Evolutionary conservation across 2,888 invertebrate genomes (phyloP).

Genomic region (Torymus texanus): DNA sequence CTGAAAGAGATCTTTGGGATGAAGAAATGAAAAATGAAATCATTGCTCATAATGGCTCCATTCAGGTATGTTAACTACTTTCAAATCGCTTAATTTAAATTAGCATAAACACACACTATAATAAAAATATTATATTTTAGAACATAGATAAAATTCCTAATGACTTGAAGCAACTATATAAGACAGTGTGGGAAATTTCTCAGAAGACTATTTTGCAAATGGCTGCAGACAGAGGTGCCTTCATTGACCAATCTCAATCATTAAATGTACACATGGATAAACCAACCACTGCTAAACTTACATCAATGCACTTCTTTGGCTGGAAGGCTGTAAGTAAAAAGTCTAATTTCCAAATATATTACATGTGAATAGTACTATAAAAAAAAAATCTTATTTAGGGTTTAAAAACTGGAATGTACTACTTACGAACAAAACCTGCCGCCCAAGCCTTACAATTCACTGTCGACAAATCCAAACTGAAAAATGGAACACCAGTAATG

Average conservation of each 20-base stretch:
- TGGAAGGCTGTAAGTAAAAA: constrained; percentile 85
- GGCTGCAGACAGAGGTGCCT: constrained; percentile 98
- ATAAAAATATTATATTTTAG: constrained; percentile 71
- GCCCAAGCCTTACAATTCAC: constrained; percentile 98
- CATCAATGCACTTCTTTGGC: constrained; percentile 98
- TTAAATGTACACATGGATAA: constrained; percentile 98
- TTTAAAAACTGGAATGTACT: constrained; percentile 52
- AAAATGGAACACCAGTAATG: constrained; percentile 62
- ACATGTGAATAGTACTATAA: background rate
- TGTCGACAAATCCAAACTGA: constrained; percentile 88
- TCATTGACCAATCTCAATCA: constrained; percentile 99
- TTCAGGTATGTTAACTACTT: constrained; percentile 78
- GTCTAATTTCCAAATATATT: background rate
- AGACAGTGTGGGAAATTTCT: constrained; percentile 98
- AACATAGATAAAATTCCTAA: constrained; percentile 89
- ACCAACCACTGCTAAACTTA: constrained; percentile 93
- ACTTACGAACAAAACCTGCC: constrained; percentile 84
- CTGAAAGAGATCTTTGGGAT: constrained; percentile 93
- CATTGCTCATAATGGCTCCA: constrained; percentile 93
- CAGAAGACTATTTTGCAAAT: constrained; percentile 95
- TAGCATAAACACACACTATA: constrained; percentile 4
- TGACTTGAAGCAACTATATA: constrained; percentile 90
- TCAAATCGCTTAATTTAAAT: background rate
- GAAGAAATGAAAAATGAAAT: constrained; percentile 96
- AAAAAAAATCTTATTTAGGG: constrained; percentile 28